Percentiles rank a stretch among this genome's conserved stretches.
These are phyloP conservation scores for Harpagoxenus sublaevis DNA, from an alignment of 2,888 invertebrate species.

Conservation along the genomic window DNA sequence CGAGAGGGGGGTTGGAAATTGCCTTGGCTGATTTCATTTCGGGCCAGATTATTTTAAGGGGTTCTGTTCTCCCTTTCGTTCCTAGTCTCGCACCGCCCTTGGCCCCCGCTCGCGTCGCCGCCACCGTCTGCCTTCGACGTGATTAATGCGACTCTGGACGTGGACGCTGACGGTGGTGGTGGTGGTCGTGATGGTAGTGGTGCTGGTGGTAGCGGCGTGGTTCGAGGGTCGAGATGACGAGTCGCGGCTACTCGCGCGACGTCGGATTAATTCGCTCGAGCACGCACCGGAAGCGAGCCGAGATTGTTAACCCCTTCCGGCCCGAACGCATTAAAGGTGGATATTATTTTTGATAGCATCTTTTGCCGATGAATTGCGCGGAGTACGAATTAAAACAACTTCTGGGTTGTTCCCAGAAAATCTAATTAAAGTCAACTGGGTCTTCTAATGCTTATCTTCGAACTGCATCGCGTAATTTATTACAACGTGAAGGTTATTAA, in stretches of 20 bases:
- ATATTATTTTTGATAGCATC: slow-evolving; percentile 51
- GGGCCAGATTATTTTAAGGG: slow-evolving; percentile 85
- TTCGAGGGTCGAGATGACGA: slow-evolving; percentile 54
- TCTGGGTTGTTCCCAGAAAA: slow-evolving; percentile 37
- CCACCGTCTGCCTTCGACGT: slow-evolving; percentile 74
- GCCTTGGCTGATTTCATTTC: slow-evolving; percentile 86
- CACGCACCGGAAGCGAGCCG: slow-evolving; percentile 48
- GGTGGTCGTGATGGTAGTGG: neutral
- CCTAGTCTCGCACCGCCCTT: slow-evolving; percentile 31
- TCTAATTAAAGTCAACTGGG: slow-evolving; percentile 39
- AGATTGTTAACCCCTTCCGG: slow-evolving; percentile 56
- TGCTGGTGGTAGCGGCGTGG: neutral
- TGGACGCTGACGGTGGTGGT: slow-evolving; percentile 43
- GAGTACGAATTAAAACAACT: slow-evolving; percentile 39
- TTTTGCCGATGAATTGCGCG: slow-evolving; percentile 36
- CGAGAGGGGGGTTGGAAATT: slow-evolving; percentile 82
- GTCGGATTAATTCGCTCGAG: slow-evolving; percentile 66
- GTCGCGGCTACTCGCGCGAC: slow-evolving; percentile 57
- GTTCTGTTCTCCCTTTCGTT: slow-evolving; percentile 59
- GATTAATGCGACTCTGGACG: slow-evolving; percentile 85
- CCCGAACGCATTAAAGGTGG: slow-evolving; percentile 48
- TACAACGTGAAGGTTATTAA: slow-evolving; percentile 30
- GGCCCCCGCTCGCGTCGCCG: slow-evolving; percentile 23
- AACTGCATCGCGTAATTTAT: slow-evolving; percentile 47
- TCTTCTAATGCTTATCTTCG: slow-evolving; percentile 21